Evolutionary conservation across 2,888 invertebrate genomes (phyloP).

Genomic region (Iphiclides podalirius): DNA sequence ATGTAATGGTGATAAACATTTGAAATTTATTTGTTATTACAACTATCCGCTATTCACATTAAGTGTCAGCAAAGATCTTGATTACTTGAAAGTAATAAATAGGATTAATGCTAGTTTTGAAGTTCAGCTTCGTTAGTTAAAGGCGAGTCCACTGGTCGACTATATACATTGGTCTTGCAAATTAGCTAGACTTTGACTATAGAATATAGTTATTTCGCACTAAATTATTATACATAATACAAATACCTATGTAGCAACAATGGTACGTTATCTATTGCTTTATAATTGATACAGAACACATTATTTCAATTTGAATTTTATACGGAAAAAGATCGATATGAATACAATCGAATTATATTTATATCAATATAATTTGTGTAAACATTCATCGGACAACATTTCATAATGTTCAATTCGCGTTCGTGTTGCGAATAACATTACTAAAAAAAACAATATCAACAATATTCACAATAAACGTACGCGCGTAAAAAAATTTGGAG

Average conservation of each 20-base stretch:
- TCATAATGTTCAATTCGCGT: constrained; percentile 1
- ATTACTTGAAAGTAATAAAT: constrained; percentile 19
- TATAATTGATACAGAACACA: constrained; percentile 65
- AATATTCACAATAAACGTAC: constrained; percentile 12
- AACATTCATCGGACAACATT: constrained; percentile 7
- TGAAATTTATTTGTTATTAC: not conserved
- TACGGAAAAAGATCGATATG: constrained; percentile 8
- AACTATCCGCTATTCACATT: constrained; percentile 2
- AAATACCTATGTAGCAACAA: constrained; percentile 52
- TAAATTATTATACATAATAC: constrained; percentile 37
- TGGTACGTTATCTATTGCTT: constrained; percentile 64
- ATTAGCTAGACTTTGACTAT: constrained; percentile 41
- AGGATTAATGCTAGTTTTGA: constrained; percentile 14
- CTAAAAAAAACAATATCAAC: no score
- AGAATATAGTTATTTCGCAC: constrained; percentile 36
- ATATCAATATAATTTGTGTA: not conserved
- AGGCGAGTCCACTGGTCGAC: constrained; percentile 28
- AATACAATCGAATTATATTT: constrained; percentile 10
- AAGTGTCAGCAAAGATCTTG: constrained; percentile 1
- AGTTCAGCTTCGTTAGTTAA: constrained; percentile 16
- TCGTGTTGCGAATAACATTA: constrained; percentile 2
- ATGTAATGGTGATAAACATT: constrained; percentile 6
- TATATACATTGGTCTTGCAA: constrained; percentile 34
- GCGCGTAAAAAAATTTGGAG: constrained; percentile 8
- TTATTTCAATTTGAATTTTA: constrained; percentile 31